A percentile compares a stretch with the other conserved stretches of the same genome.
Conservation (phyloP, 2,797 vertebrate genomes). For the Vespertilio murinus region DNA sequence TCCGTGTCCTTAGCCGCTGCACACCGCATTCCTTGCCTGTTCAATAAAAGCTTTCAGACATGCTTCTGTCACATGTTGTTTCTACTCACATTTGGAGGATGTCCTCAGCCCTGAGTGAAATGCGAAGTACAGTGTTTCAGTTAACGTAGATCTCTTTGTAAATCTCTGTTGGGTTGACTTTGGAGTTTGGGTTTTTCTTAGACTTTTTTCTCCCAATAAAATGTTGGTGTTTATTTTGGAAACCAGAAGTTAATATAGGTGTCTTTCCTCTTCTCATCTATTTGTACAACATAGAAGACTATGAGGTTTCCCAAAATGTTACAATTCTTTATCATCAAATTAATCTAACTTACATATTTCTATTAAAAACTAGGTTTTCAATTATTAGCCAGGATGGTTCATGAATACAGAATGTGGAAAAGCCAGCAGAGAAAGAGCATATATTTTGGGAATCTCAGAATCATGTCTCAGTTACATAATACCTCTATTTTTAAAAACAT, state of each 20-base stretch:
- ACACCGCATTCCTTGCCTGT: conserved; percentile 73
- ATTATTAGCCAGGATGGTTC: neutral
- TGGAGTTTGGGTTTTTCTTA: neutral
- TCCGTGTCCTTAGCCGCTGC: conserved; percentile 53
- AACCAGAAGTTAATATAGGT: neutral
- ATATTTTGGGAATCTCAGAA: neutral
- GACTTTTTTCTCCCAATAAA: neutral
- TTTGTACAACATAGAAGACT: neutral
- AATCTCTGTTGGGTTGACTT: neutral
- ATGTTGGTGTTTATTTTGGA: neutral
- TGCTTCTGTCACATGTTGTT: neutral
- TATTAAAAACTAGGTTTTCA: neutral
- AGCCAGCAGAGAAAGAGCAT: neutral
- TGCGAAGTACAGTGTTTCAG: neutral
- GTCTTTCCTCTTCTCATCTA: neutral
- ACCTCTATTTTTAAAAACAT: neutral
- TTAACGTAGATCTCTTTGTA: neutral
- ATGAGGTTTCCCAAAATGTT: neutral
- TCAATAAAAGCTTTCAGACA: conserved; percentile 72
- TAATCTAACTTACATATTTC: neutral
- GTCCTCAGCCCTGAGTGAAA: neutral
- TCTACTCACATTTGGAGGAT: neutral
- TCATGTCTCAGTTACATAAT: neutral
- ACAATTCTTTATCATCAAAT: neutral
- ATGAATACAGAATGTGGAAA: neutral